Base-by-base conservation (phyloP, 2,797 vertebrate species). In the Dendrocincla tyrannina region DNA sequence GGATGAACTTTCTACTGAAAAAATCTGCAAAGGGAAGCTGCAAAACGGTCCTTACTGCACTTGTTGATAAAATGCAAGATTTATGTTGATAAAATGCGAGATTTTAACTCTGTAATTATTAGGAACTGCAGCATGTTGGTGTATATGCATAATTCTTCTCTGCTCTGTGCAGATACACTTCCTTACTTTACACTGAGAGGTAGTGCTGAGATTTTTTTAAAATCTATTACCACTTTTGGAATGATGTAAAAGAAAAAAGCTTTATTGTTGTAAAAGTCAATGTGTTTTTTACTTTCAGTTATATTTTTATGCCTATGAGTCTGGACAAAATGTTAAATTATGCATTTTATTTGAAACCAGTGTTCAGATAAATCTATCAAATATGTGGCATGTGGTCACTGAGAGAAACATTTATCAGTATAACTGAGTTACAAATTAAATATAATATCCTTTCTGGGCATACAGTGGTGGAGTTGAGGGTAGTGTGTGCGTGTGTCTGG, bases 241-340 rank as follows among this genome's bases (percentile, higher is more conserved):
- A 73, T 87, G 94, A 95, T 87, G 47, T 85, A 56, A 89, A 96
- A 83, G 25, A 83, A 59, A 60, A 92, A 86, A 66, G 35, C 73
- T 94, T 91, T 74, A 66, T 39, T 93, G 32, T 80, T 91, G 73
- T 39, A 56, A 58, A 91, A 85, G 44, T 89, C 59, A 70, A 76
- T 67, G 52, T 83, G 3, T 10, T 89, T 92, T 80, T 72, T 74
- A 74, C 63, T 89, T 93, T 88, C 68, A 50, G 41, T 84, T 92
- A 13, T 27, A 47, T 83, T 89, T 90, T 85, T 92, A 85, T 66
- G 19, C 27, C 28, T 69, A 1, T 44, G 33, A 82, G 33, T 83
- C 64, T 75, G 58, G 59, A 58, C 19, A 50, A 66, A 60, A 25
- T 62, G 22, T 88, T 92, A 60, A 80, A 70, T 77, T 55, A 53